phyloP scores from a whole-genome alignment of 2,113 vertebrate genomes.

The Vidua chalybeata region DNA sequence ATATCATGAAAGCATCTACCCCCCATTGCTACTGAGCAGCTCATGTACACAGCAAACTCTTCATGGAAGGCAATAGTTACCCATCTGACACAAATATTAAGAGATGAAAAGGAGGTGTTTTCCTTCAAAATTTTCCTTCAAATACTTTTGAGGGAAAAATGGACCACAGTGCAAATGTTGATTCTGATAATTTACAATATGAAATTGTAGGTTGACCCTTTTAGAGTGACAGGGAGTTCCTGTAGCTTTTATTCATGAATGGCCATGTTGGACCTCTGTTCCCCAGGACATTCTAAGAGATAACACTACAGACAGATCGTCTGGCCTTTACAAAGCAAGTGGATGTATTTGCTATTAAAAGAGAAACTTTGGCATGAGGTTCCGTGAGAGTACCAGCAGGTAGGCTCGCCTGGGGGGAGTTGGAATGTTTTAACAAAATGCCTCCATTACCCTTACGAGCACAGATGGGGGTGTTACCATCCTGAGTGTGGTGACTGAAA shows the following conservation, averaged over 20 bases:
- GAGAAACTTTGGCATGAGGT: background rate
- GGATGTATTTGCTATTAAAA: background rate
- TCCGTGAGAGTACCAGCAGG: background rate
- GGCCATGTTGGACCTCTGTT: background rate
- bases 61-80: background rate
- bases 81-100: background rate
- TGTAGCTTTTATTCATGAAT: background rate
- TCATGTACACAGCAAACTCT: background rate
- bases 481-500: rapidly evolving
- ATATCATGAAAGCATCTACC: background rate
- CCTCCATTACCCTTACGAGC: rapidly evolving
- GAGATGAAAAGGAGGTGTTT: background rate
- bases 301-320: background rate
- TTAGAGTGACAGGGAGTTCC: background rate
- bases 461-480: background rate
- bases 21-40: background rate
- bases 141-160: background rate
- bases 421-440: background rate
- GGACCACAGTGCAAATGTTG: background rate
- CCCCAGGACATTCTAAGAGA: background rate
- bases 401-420: background rate
- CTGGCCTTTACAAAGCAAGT: background rate
- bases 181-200: background rate
- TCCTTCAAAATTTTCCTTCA: no score
- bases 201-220: background rate